Evolutionary conservation across 1,140 invertebrate species (phyloP).

Genomic region (Zaprionus camerounensis): DNA sequence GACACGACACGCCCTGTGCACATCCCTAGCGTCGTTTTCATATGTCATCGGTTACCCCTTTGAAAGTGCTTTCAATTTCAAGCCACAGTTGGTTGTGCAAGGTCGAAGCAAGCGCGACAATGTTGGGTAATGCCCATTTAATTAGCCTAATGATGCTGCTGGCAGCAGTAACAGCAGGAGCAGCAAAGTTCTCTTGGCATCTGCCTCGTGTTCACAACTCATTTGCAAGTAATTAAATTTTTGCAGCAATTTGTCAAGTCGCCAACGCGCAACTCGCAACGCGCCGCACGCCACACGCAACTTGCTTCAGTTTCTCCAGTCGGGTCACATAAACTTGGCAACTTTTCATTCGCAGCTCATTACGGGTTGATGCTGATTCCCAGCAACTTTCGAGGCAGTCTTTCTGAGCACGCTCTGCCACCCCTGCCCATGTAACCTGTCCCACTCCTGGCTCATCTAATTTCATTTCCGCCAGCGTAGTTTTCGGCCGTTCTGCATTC

Average conservation of each 20-base stretch:
- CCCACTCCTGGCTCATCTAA: constrained; percentile 32
- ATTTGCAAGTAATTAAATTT: constrained; percentile 70
- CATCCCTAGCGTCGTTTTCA: not conserved
- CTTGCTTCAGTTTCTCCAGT: constrained; percentile 41
- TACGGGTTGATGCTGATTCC: constrained; percentile 35
- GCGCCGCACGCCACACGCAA: constrained; percentile 1
- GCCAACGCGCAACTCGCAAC: constrained; percentile 2
- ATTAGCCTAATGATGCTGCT: constrained; percentile 57
- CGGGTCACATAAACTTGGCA: constrained; percentile 63
- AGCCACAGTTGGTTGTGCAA: constrained; percentile 13
- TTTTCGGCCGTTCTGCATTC: constrained; percentile 58
- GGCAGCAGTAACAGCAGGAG: not conserved
- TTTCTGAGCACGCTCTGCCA: not conserved
- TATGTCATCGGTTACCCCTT: not conserved
- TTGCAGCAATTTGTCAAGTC: constrained; percentile 61
- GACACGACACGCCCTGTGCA: not conserved
- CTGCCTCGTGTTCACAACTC: constrained; percentile 51
- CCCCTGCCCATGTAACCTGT: not conserved
- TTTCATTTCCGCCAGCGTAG: constrained; percentile 69
- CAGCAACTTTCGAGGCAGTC: constrained; percentile 6
- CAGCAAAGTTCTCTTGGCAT: constrained; percentile 32
- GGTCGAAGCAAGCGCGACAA: not conserved
- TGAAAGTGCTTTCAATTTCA: constrained; percentile 7
- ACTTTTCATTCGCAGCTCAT: constrained; percentile 55
- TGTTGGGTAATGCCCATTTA: constrained; percentile 49